These are phyloP conservation scores for Litocranius walleri DNA, from an alignment of 2,113 vertebrate genomes.

Conservation along the genomic window DNA sequence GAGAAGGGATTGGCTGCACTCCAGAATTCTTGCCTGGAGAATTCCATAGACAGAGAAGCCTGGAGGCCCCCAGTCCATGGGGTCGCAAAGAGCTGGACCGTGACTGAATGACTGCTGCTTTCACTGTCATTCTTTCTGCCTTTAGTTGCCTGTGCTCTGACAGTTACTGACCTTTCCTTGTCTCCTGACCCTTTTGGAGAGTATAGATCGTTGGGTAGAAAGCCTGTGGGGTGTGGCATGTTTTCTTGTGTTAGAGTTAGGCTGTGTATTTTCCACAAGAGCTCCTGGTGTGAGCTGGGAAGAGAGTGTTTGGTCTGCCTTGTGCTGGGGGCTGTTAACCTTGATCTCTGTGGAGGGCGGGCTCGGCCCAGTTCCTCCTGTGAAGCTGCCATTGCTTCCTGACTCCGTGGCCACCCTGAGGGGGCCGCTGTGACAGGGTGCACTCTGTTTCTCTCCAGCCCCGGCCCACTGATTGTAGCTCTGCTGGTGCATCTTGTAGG, in stretches of 20 bases:
- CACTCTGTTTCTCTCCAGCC: rapidly evolving
- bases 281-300: neutral
- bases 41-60: neutral
- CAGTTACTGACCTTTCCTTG: rapidly evolving
- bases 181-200: neutral
- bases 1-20: neutral
- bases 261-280: neutral
- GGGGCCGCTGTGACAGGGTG: neutral
- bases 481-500: rapidly evolving
- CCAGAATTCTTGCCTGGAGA: neutral
- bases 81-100: neutral
- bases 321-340: neutral
- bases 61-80: neutral
- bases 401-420: neutral
- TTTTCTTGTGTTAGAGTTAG: neutral
- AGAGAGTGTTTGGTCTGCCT: rapidly evolving
- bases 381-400: neutral
- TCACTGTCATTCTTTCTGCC: neutral
- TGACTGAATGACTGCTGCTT: neutral
- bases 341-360: too few relatives aligned
- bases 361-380: neutral
- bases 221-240: neutral
- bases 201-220: neutral
- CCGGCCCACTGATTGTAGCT: too few relatives aligned
- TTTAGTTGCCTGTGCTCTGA: neutral